phyloP scores from a whole-genome alignment of 1,140 invertebrate species.

The Caerostris extrusa region DNA sequence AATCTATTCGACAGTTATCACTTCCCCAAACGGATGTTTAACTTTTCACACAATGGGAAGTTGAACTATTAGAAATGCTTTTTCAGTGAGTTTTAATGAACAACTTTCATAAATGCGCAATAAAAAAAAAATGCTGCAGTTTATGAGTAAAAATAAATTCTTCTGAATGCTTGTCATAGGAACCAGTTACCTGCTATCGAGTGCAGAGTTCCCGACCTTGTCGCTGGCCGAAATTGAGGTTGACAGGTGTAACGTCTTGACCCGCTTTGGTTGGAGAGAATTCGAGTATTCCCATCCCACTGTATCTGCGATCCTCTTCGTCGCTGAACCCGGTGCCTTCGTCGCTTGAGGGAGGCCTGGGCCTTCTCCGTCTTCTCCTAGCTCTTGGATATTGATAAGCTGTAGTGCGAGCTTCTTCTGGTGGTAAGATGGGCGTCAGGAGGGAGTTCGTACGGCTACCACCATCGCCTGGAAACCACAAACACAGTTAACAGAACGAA shows the following conservation, averaged over 20 bases:
- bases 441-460: conserved; percentile 74
- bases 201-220: conserved; percentile 83
- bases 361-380: conserved; percentile 44
- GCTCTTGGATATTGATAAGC: conserved; percentile 77
- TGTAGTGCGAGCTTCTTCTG: conserved; percentile 73
- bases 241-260: conserved; percentile 92
- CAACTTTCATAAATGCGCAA: too few relatives aligned
- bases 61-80: too few relatives aligned
- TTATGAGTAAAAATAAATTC: too few relatives aligned
- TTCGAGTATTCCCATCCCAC: conserved; percentile 85
- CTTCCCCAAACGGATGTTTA: too few relatives aligned
- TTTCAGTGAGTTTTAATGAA: too few relatives aligned
- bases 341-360: conserved; percentile 73
- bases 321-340: conserved; percentile 63
- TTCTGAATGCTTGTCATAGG: not conserved
- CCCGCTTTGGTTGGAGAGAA: conserved; percentile 94
- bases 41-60: too few relatives aligned
- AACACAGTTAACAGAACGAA: too few relatives aligned
- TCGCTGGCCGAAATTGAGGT: conserved; percentile 86
- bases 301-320: conserved; percentile 79
- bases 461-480: conserved; percentile 41
- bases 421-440: conserved; percentile 73
- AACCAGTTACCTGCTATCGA: conserved; percentile 81
- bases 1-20: too few relatives aligned
- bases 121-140: too few relatives aligned